These are phyloP conservation scores for Hydrophis major DNA, from an alignment of 2,797 vertebrate species.

Conservation along the genomic window DNA sequence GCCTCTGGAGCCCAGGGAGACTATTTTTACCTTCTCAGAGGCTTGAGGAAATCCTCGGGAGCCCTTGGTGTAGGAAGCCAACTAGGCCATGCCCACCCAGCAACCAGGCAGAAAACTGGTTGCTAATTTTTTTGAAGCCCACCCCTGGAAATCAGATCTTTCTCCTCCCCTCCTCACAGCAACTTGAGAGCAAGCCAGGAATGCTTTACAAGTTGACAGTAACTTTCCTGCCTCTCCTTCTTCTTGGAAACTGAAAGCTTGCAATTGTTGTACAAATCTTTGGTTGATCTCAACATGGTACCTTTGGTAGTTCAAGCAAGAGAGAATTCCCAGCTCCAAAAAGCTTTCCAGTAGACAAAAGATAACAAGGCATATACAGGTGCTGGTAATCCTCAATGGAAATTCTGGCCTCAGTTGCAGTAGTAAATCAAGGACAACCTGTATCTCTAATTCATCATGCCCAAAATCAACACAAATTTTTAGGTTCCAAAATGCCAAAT, in stretches of 20 bases:
- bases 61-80: no score
- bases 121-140: no score
- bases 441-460: not conserved
- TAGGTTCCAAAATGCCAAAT: not conserved
- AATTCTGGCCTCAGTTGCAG: not conserved
- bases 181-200: no score
- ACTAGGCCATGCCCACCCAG: no score
- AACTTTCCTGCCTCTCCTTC: not conserved
- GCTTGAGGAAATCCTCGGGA: no score
- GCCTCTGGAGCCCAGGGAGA: no score
- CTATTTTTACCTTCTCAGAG: no score
- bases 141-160: no score
- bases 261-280: not conserved
- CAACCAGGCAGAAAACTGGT: no score
- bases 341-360: not conserved
- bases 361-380: not conserved
- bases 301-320: not conserved
- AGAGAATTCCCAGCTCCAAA: not conserved
- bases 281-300: not conserved
- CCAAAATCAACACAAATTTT: not conserved
- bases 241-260: not conserved
- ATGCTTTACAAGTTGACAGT: not conserved
- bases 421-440: not conserved
- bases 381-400: not conserved
- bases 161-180: no score